Percentiles rank a stretch among this genome's conserved stretches.
phyloP scores from a whole-genome alignment of 2,888 invertebrate genomes.

The Ferdinandea cuprea region DNA sequence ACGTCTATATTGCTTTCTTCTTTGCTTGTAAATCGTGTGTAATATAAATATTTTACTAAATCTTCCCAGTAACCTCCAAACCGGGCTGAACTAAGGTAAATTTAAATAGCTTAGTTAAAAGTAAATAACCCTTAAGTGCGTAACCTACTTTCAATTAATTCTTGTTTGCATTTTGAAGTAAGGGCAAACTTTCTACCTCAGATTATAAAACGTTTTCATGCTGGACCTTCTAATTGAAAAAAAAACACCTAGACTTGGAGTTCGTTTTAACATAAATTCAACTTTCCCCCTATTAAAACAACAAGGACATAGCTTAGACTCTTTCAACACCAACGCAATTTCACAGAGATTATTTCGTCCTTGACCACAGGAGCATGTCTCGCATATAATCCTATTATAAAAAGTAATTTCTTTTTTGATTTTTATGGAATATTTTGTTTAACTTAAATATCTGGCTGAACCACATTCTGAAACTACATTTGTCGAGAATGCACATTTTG shows the following conservation, averaged over 20 bases:
- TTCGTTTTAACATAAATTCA: background rate
- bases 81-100: too few relatives aligned
- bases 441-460: background rate
- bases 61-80: too few relatives aligned
- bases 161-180: background rate
- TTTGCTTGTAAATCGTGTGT: too few relatives aligned
- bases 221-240: too few relatives aligned
- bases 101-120: background rate
- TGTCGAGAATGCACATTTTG: background rate
- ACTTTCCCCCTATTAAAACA: background rate
- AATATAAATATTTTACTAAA: too few relatives aligned
- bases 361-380: constrained; percentile 20
- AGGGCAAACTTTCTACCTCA: background rate
- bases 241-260: too few relatives aligned
- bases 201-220: too few relatives aligned
- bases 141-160: constrained; percentile 4
- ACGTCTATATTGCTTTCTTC: too few relatives aligned
- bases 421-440: constrained; percentile 1
- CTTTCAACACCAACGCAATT: background rate
- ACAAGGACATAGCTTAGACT: background rate
- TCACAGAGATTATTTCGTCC: constrained; percentile 22
- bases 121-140: background rate
- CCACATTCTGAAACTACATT: background rate
- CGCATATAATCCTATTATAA: constrained; percentile 40
- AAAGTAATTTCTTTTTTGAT: constrained; percentile 31